Base-by-base conservation (phyloP, 92 coral and sea anemone species). In the Zoanthus sansibaricus region DNA sequence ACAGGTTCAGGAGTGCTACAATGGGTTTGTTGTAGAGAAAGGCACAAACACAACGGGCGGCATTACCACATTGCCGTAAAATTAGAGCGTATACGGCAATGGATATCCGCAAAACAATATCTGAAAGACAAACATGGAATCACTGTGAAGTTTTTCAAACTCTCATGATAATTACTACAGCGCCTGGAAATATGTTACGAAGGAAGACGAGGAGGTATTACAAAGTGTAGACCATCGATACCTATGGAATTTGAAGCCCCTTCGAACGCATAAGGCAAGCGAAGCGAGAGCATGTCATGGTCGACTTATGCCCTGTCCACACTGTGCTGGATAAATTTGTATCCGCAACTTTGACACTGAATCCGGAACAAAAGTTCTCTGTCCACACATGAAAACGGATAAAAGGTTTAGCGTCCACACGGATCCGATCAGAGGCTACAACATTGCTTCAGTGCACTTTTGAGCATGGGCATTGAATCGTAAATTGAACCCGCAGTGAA, bases 131-230 rank as follows among this genome's bases (percentile, higher is more conserved):
- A 82, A 30, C 25, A 82, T 45, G 76, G 91, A 2, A 91, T 88
- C 1, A 13, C 86, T 18, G 89, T 88, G 42, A 42, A 91, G 25
- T 69, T 91, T 76, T 84, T 91, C 94, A 31, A 77, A 31, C 49
- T 46, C 37, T 0, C 94, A 91, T 54, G 67, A 77, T 47, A 83
- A 87, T 61, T 91, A 87, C 72, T 87, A 87, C 86, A 91, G 88
- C 47, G 94, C 91, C 4, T 91, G 91, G 94, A 47, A 56, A 25
- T 83, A 91, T 69, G 91, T 87, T n/a, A 88, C 87, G 15, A 91
- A 91, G 74, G 16, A 68, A 37, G 91, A 91, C 67, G 77, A 73
- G 18, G 54, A 84, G 13, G 74, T 88, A 20, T 17, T 83, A 17
- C 83, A 91, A 49, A 88, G 94, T 59, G 72, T 42, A 10, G 87